Base-by-base conservation (phyloP, 1,140 invertebrate genomes). In the Drosophila kurseongensis region DNA sequence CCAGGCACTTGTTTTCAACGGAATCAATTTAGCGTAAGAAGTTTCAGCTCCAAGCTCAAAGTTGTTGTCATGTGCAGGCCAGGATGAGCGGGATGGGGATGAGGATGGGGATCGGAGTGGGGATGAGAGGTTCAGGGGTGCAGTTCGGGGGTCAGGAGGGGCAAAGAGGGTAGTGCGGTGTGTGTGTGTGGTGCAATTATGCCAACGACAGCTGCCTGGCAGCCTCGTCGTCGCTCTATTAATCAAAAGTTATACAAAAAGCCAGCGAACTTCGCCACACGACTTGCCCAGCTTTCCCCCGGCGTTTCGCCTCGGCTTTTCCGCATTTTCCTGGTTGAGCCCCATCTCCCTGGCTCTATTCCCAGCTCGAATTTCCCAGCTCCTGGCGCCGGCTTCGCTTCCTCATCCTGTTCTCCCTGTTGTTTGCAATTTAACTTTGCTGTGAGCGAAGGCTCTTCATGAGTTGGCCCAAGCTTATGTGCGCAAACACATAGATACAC, bases 171-270 rank as follows among this genome's bases (percentile, higher is more conserved):
- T 67, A 55, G 45, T 40, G 41, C 54, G 29, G 29, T 32, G 29
- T 58, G 36, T 72, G 52, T 65, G 52, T 86, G 83, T 71, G 84
- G 75, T 63, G 83, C 83, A 86, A 86, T 86, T 86, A 86, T 86
- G 83, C 63, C 77, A 68, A 75, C 75, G 65, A 57, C 77, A 62
- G 74, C 80, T 65, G 74, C 73, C 72, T 68, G 62, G 51, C 73
- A 69, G 61, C 44, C 62, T 54, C 61, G 61, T 54, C 79, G 59
- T 66, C 67, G 69, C 75, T 88, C 83, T 86, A 86, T 86, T 86
- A 86, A 88, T 88, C 83, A 86, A 86, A 86, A 88, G 83, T 86
- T 86, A 79, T 88, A 88, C 79, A 83, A 80, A 86, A 86, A 86
- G 83, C 83, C 75, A 86, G 78, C 75, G 83, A 86, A 86, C 65